Evolutionary conservation across 2,113 vertebrate species (phyloP).

Genomic region (Lonchura striata): DNA sequence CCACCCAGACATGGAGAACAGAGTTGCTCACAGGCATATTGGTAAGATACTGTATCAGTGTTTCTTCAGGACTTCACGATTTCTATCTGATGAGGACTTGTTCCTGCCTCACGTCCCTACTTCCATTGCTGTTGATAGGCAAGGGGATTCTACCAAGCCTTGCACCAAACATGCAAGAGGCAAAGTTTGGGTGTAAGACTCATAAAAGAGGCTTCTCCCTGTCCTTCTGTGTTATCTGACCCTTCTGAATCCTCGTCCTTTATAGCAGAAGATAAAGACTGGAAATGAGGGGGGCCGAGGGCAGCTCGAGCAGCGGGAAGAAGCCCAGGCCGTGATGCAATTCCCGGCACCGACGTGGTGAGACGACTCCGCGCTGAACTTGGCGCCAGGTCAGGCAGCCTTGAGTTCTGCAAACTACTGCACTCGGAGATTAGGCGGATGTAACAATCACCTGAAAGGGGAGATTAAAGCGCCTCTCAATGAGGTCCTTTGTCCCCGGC

Average conservation of each 20-base stretch:
- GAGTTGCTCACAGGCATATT: neutral
- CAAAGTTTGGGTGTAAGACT: neutral
- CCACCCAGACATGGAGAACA: accelerated
- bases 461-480: conserved; percentile 58
- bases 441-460: conserved; percentile 62
- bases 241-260: neutral
- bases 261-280: neutral
- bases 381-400: conserved; percentile 51
- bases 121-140: neutral
- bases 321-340: neutral
- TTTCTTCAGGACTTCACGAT: neutral
- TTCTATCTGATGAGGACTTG: neutral
- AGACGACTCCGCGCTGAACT: conserved; percentile 16
- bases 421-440: conserved; percentile 54
- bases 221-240: neutral
- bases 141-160: neutral
- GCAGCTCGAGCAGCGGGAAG: neutral
- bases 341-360: neutral
- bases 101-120: neutral
- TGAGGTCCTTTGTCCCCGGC: conserved; percentile 36
- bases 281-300: neutral
- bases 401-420: neutral
- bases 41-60: neutral
- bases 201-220: neutral
- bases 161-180: neutral